These are phyloP conservation scores for Drosophila ochracea DNA, from an alignment of 2,888 invertebrate genomes.

Conservation along the genomic window DNA sequence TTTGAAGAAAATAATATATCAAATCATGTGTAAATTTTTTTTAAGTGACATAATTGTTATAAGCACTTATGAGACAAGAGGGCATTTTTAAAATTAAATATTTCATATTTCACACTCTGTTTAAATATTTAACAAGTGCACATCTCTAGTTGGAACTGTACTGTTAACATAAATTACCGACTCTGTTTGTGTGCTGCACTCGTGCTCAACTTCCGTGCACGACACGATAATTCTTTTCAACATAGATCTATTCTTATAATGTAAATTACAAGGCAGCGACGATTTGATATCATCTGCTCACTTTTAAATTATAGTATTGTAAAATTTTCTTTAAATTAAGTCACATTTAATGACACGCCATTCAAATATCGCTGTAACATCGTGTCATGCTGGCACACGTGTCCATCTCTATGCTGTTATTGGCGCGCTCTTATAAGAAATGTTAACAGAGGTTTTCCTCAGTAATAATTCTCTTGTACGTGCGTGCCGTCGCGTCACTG, in stretches of 20 bases:
- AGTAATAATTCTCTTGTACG: constrained; percentile 57
- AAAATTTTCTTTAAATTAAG: not conserved
- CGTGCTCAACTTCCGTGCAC: constrained; percentile 18
- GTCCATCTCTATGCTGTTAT: constrained; percentile 44
- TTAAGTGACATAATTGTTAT: not conserved
- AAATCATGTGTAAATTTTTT: not conserved
- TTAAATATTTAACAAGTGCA: constrained; percentile 2
- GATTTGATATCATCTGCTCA: not conserved
- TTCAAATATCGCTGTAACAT: not conserved
- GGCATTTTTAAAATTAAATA: not conserved
- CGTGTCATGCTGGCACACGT: constrained; percentile 30
- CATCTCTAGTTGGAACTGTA: constrained; percentile 33
- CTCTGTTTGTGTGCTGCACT: constrained; percentile 18
- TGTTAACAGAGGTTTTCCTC: constrained; percentile 43
- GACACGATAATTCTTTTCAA: not conserved
- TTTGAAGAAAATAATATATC: not conserved
- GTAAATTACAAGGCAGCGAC: not conserved
- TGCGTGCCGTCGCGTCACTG: constrained; percentile 48
- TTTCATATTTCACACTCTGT: not conserved
- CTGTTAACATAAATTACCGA: constrained; percentile 6
- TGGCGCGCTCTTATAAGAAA: constrained; percentile 54
- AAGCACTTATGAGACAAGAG: not conserved
- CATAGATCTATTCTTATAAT: not conserved
- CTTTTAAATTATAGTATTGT: not conserved
- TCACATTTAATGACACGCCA: not conserved